Base-by-base conservation (phyloP, 2,113 vertebrate genomes). In the Chloroceryle aenea region DNA sequence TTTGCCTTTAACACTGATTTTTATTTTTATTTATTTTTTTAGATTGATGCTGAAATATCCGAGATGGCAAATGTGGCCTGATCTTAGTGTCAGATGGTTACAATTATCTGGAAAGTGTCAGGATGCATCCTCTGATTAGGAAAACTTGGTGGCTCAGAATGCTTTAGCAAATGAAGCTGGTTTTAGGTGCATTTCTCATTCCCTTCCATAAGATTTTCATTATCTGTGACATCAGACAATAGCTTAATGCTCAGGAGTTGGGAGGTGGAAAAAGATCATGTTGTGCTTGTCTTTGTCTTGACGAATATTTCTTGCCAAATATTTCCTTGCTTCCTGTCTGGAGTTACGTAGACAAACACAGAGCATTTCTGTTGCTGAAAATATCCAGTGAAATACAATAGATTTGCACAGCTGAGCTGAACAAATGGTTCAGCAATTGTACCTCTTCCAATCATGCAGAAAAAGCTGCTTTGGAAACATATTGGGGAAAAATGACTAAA, bases 311-410 rank as follows among this genome's bases (percentile, higher is more conserved):
- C 62, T 85, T 79, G 29, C 29, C 43, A 76, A 64, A 58, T 1
- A 6, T 8, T 83, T 74, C 18, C 47, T 38, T 55, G 9, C 22
- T 76, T 83, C 36, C 76, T 84, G 20, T 66, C 23, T 88, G 38
- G 30, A 42, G 29, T 18, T 48, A 25, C 15, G 69, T 87, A 87
- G 58, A 23, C 7, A 74, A 80, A 79, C 5, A 26, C n/a, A 72
- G 40, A 83, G 45, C 53, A 50, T 26, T 58, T 87, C 42, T 93
- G 23, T n/a, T 72, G 58, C 89, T 87, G 56, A 93, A 96, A 95
- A 94, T 79, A 85, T 69, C 76, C 4, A 23, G 7, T 53, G 62
- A 85, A 88, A 85, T 50, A 83, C 36, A 86, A 90, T 84, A 78
- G 32, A 38, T 15, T 12, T 13, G 32, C 32, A 78, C 59, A 95